phyloP scores from a whole-genome alignment of 2,888 invertebrate species.

The Heliconius sara region DNA sequence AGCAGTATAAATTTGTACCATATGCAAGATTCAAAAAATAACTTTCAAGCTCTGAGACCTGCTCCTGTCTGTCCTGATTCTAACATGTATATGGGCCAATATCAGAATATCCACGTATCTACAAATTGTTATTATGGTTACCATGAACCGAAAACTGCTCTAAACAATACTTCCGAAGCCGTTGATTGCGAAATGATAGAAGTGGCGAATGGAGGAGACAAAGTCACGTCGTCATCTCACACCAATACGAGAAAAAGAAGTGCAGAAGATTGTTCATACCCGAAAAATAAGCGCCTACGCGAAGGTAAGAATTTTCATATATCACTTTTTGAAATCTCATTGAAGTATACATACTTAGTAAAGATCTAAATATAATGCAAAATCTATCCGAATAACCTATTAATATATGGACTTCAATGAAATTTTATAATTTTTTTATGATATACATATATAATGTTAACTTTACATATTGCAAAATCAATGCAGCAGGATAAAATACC shows the following conservation, averaged over 20 bases:
- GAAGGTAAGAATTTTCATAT: conserved; percentile 70
- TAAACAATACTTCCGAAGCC: conserved; percentile 56
- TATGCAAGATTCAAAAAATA: conserved; percentile 76
- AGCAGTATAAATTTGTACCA: conserved; percentile 71
- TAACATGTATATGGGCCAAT: conserved; percentile 71
- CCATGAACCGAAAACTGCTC: conserved; percentile 67
- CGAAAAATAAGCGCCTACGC: conserved; percentile 72
- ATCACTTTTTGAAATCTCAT: conserved; percentile 58
- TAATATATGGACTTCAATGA: conserved; percentile 55
- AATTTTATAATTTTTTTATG: conserved; percentile 50
- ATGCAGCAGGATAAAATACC: conserved; percentile 53
- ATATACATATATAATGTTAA: background rate
- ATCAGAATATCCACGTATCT: conserved; percentile 77
- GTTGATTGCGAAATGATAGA: conserved; percentile 71
- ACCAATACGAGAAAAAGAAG: conserved; percentile 70
- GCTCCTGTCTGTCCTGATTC: conserved; percentile 71
- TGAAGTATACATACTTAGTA: conserved; percentile 52
- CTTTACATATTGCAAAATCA: conserved; percentile 38
- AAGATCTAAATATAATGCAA: conserved; percentile 11
- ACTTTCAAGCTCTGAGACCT: conserved; percentile 77
- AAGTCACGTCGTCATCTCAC: conserved; percentile 53
- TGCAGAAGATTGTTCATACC: conserved; percentile 68
- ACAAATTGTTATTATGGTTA: conserved; percentile 83
- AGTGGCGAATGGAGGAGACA: conserved; percentile 53
- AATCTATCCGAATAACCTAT: background rate